Evolutionary conservation across 2,113 vertebrate genomes (phyloP).

Genomic region (Oncorhynchus gorbuscha): DNA sequence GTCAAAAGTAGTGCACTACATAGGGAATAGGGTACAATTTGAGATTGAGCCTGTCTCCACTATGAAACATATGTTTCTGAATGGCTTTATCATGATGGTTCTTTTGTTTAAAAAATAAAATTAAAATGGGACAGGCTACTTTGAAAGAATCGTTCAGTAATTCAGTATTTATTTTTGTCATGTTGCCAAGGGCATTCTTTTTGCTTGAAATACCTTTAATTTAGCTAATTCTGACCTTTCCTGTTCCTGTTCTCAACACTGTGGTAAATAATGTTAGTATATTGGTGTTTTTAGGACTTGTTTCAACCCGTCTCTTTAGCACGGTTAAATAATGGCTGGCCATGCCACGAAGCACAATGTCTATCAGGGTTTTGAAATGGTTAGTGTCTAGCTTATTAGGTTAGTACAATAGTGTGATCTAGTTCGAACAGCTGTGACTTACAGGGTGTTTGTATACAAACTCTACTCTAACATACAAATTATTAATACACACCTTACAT

Average conservation of each 20-base stretch:
- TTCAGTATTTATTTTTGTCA: constrained; percentile 66
- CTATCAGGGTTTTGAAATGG: constrained; percentile 46
- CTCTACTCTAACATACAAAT: too few relatives aligned
- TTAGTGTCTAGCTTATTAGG: constrained; percentile 37
- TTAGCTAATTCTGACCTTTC: constrained; percentile 41
- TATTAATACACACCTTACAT: too few relatives aligned
- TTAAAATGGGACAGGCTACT: constrained; percentile 28
- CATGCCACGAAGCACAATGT: constrained; percentile 64
- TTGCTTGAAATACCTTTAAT: constrained; percentile 58
- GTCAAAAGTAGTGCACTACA: too few relatives aligned
- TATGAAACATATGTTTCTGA: constrained; percentile 58
- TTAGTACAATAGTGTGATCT: constrained; percentile 54
- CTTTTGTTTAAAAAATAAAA: constrained; percentile 38
- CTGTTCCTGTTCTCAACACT: constrained; percentile 40
- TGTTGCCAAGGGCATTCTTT: constrained; percentile 51
- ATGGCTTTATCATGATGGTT: constrained; percentile 49
- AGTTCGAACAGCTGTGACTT: constrained; percentile 52
- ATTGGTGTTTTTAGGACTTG: constrained; percentile 51
- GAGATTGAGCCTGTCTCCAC: constrained; percentile 45
- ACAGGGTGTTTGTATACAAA: constrained; percentile 54
- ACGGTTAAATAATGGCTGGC: constrained; percentile 18
- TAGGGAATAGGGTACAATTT: too few relatives aligned
- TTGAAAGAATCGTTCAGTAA: constrained; percentile 9
- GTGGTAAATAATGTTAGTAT: constrained; percentile 56
- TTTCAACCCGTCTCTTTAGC: constrained; percentile 34